A percentile compares a stretch with the other conserved stretches of the same genome.
Conservation (phyloP, 2,888 invertebrate species). For the Brachyptera risi region DNA sequence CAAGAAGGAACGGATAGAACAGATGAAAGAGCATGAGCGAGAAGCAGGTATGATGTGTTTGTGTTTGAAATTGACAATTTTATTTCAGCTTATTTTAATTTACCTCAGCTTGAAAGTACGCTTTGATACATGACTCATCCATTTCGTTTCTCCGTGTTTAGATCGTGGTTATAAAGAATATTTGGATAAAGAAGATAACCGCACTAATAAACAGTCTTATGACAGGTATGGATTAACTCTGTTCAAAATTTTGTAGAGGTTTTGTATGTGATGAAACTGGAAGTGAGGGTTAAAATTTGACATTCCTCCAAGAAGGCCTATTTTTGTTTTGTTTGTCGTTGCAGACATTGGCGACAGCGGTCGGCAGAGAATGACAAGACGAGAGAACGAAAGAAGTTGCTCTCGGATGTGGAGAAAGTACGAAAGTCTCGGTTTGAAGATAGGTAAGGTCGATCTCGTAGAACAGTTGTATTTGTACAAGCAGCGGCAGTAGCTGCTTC, state of each 20-base stretch:
- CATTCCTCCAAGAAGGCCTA: no score
- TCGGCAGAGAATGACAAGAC: slow-evolving; percentile 33
- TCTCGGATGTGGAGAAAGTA: background rate
- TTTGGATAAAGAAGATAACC: slow-evolving; percentile 37
- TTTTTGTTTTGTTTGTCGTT: slow-evolving; percentile 28
- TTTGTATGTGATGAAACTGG: no score
- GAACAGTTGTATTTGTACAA: no score
- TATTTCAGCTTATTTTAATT: no score
- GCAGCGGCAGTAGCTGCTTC: no score
- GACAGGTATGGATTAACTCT: slow-evolving; percentile 42
- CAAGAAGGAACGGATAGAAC: slow-evolving; percentile 88
- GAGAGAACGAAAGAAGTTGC: slow-evolving; percentile 40
- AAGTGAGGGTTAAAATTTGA: no score
- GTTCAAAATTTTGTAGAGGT: no score
- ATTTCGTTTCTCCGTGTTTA: slow-evolving; percentile 29
- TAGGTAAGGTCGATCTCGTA: no score
- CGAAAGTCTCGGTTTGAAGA: slow-evolving; percentile 34
- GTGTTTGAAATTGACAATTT: no score
- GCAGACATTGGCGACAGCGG: slow-evolving; percentile 12
- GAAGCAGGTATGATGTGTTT: slow-evolving; percentile 62
- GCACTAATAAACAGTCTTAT: slow-evolving; percentile 40
- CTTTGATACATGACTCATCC: background rate
- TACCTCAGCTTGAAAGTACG: background rate
- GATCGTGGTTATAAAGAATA: slow-evolving; percentile 47
- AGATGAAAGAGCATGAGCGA: slow-evolving; percentile 92